Evolutionary conservation across 2,888 invertebrate genomes (phyloP).

Genomic region (Eupeodes luniger): DNA sequence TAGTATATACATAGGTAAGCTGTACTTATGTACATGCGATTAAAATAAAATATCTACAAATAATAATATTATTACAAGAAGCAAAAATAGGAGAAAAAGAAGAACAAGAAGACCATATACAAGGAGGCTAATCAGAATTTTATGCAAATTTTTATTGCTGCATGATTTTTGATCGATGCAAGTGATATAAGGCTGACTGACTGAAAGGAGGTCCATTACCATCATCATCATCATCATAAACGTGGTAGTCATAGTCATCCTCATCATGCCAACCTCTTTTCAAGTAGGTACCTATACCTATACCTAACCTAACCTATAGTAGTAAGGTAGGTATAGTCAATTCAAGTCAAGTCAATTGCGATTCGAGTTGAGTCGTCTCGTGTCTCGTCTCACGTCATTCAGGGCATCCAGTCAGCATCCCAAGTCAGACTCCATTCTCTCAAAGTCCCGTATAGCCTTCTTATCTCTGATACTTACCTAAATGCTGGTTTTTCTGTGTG

Average conservation of each 20-base stretch:
- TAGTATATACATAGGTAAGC: neutral
- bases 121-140: conserved; percentile 63
- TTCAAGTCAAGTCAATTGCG: conserved; percentile 1
- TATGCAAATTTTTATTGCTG: conserved; percentile 76
- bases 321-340: neutral
- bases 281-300: conserved; percentile 11
- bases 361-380: conserved; percentile 2
- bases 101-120: conserved; percentile 1
- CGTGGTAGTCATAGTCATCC: conserved; percentile 52
- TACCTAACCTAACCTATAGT: too few relatives aligned
- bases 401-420: neutral
- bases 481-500: conserved; percentile 1
- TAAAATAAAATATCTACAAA: conserved; percentile 11
- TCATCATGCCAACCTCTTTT: conserved; percentile 48
- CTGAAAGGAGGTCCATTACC: conserved; percentile 64
- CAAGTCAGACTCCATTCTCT: neutral
- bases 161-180: conserved; percentile 75
- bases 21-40: neutral
- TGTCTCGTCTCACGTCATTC: neutral
- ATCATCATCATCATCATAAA: conserved; percentile 58
- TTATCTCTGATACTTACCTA: conserved; percentile 28
- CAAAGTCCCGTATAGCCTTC: conserved; percentile 28
- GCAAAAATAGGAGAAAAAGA: neutral
- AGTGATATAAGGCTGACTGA: conserved; percentile 68
- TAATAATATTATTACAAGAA: conserved; percentile 6